Evolutionary conservation across 2,113 vertebrate species (phyloP).

Genomic region (Xyrauchen texanus): DNA sequence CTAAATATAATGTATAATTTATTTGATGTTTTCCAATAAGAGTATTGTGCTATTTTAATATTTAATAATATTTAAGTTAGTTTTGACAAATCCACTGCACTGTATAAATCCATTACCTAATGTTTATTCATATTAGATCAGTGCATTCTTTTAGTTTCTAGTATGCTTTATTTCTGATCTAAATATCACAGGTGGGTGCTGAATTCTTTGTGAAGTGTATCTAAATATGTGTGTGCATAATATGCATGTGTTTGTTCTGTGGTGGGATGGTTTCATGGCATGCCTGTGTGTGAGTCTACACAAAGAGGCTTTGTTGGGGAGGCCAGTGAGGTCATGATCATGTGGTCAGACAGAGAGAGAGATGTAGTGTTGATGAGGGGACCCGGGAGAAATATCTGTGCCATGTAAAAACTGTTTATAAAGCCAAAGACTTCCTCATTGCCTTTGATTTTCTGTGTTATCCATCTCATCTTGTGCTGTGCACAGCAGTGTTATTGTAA

Average conservation of each 20-base stretch:
- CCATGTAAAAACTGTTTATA: background rate
- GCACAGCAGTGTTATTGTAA: background rate
- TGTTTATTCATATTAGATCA: background rate
- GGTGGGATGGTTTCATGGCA: constrained; percentile 35
- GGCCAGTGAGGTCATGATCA: constrained; percentile 45
- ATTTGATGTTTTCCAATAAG: background rate
- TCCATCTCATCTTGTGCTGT: background rate
- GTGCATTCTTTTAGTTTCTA: background rate
- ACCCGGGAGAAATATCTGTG: constrained; percentile 10
- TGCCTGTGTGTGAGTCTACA: constrained; percentile 28
- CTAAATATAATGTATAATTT: too few relatives aligned
- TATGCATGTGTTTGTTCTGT: constrained; percentile 18
- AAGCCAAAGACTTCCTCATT: background rate
- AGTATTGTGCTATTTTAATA: background rate
- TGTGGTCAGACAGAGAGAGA: constrained; percentile 39
- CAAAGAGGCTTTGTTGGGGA: constrained; percentile 50
- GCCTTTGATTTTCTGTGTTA: background rate
- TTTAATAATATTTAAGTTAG: too few relatives aligned
- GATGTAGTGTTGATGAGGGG: background rate
- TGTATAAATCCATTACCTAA: background rate
- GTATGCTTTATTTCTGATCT: background rate
- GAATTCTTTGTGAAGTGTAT: background rate
- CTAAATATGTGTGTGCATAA: background rate
- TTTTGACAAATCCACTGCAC: background rate
- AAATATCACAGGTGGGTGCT: background rate